These are phyloP conservation scores for Semnornis frantzii DNA, from an alignment of 2,113 vertebrate species.

Conservation along the genomic window DNA sequence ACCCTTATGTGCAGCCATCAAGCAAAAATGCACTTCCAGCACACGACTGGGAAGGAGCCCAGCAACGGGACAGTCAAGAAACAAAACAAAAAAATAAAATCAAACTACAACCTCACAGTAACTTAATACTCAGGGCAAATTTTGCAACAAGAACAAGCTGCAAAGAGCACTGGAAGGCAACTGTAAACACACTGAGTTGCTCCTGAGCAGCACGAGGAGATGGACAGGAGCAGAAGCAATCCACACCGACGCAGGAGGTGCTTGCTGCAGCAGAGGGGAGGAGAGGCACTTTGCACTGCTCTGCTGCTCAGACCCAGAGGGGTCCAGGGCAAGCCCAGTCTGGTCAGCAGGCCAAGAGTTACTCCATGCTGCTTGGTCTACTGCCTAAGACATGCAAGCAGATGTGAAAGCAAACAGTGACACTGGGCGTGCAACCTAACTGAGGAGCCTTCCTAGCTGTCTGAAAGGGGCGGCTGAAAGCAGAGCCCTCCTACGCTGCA, in stretches of 20 bases:
- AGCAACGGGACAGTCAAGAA: neutral
- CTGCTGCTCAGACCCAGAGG: neutral
- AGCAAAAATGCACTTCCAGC: neutral
- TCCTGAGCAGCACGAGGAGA: neutral
- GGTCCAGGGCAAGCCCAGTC: neutral
- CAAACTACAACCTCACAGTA: neutral
- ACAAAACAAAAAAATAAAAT: fast-evolving
- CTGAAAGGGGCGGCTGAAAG: neutral
- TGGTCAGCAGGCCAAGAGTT: neutral
- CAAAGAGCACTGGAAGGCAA: neutral
- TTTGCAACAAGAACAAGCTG: neutral
- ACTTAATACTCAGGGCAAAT: neutral
- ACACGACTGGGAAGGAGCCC: neutral
- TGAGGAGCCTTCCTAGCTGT: neutral
- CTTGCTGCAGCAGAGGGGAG: fast-evolving
- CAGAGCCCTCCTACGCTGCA: neutral
- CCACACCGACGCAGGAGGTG: neutral
- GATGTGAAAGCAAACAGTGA: neutral
- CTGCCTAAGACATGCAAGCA: neutral
- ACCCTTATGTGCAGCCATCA: neutral
- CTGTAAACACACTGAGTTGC: neutral
- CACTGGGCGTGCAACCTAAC: neutral
- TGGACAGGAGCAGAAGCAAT: neutral
- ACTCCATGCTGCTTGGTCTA: neutral
- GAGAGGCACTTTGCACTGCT: neutral